Evolutionary conservation across 2,888 invertebrate genomes (phyloP), one percentile per base, ranked within the genome.

Genomic region (Xestia xanthographa): DNA sequence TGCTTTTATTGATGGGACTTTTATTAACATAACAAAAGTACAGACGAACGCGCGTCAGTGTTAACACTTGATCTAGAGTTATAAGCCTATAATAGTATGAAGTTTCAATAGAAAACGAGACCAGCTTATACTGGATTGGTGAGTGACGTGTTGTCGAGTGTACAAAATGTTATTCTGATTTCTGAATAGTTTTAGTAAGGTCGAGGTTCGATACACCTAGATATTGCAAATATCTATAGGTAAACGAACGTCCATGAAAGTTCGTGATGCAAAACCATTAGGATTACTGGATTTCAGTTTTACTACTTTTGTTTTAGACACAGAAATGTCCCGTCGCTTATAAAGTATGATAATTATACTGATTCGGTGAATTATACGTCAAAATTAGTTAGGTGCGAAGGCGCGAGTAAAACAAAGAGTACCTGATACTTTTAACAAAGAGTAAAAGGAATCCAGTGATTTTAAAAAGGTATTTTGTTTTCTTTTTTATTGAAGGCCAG

Each of bases 201-300:
- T 26, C 56, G 41, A 60, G 53, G 73, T 85, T 75, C 56, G 56
- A 79, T 72, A 84, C 48, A 75, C 74, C 43, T 72, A 79, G 67
- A 80, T 76, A 77, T 81, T 78, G 71, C 65, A 72, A 77, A 53
- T 77, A 67, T 56, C 48, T 70, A 71, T 72, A 83, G 69, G 78
- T 78, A 78, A 75, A 76, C 69, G 69, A 80, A 72, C 81, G 79
- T 82, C 79, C 79, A 62, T 78, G 83, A 81, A 87, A 45, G 77
- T 88, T 88, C 89, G 88, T 88, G 89, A 76, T 83, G 82, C 78
- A 83, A 63, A 80, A 85, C 82, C 86, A 86, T 88, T 88, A 87
- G 80, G 78, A 79, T 76, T 81, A 80, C 81, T 85, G 81, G 66
- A 85, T 86, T 86, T 78, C 77, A 82, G 84, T 80, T 86, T 85